Base-by-base conservation (phyloP, 2,888 invertebrate genomes). In the Polyploca ridens region DNA sequence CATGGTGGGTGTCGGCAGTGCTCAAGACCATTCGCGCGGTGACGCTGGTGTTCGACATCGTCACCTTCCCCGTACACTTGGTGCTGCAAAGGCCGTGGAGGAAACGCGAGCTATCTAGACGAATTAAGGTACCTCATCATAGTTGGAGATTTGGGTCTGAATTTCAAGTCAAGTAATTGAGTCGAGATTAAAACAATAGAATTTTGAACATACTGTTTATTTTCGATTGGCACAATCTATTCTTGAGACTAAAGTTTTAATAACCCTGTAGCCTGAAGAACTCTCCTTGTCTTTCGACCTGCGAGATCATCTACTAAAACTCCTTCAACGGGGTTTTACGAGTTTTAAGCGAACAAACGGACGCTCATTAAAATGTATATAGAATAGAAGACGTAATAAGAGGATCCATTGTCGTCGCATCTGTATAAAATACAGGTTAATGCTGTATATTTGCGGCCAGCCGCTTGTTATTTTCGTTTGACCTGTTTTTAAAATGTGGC, bases 31-130 rank as follows among this genome's bases (percentile, higher is more conserved):
- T 98, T 83, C 97, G 96, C 88, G 96, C 97, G 63, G 94, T 98
- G 76, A 96, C 97, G 77, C 96, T 98, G 87, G 95, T 99, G 74
- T 98, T 97, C 94, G 99, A 99, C 90, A 95, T 99, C 82, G 94
- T 99, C 84, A 98, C 98, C 69, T 97, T 98, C 93, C 98, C 99
- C 69, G 96, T 99, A 38, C 99, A 98, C 93, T 96, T 98, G 81
- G 92, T 98, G 71, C 91, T 97, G 73, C 98, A 98, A 91, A 95
- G 96, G 82, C 98, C 98, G 68, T 98, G 98, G 98, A 96, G 96
- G 88, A 96, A 96, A 84, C 95, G 97, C 74, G 95, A 96, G 69
- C 95, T 96, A 66, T 96, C 97, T 61, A 94, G 97, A 73, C 95
- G 97, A 81, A 95, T 97, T 74, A 98, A 98, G 96, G 97, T 97